phyloP scores from a whole-genome alignment of 2,888 invertebrate genomes.

The Drosophila phalerata region DNA sequence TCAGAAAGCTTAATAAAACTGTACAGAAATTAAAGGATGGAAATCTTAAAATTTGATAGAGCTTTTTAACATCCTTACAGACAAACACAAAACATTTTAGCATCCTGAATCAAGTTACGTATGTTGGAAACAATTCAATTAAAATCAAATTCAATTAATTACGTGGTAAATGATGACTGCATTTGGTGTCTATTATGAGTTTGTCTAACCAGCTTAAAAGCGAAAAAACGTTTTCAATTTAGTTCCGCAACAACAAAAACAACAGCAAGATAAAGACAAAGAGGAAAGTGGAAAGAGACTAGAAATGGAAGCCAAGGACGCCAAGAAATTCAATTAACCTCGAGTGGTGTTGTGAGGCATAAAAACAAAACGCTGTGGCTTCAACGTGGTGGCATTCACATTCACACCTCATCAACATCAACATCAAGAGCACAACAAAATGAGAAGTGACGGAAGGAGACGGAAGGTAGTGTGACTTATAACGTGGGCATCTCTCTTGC shows the following conservation, averaged over 20 bases:
- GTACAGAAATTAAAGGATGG: neutral
- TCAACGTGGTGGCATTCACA: constrained; percentile 77
- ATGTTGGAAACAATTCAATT: constrained; percentile 77
- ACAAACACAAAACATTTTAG: neutral
- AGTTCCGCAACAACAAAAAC: constrained; percentile 26
- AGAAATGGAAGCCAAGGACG: constrained; percentile 49
- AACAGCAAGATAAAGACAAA: neutral
- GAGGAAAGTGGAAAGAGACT: neutral
- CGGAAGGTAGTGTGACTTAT: constrained; percentile 34
- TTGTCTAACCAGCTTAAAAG: constrained; percentile 67
- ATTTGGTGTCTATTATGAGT: constrained; percentile 54
- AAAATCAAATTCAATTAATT: constrained; percentile 81
- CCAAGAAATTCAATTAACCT: constrained; percentile 85
- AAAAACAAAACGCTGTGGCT: constrained; percentile 67
- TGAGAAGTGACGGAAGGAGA: neutral
- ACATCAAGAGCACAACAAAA: constrained; percentile 29
- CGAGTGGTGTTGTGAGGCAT: constrained; percentile 80
- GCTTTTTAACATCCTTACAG: neutral
- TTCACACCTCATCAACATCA: constrained; percentile 82
- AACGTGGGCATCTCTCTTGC: neutral
- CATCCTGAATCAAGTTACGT: constrained; percentile 5
- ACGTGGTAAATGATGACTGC: constrained; percentile 58
- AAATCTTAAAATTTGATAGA: neutral
- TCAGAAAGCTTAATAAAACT: no score
- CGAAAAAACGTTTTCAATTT: constrained; percentile 70